phyloP scores from a whole-genome alignment of 1,140 invertebrate genomes.

The Leptopilina clavipes region DNA sequence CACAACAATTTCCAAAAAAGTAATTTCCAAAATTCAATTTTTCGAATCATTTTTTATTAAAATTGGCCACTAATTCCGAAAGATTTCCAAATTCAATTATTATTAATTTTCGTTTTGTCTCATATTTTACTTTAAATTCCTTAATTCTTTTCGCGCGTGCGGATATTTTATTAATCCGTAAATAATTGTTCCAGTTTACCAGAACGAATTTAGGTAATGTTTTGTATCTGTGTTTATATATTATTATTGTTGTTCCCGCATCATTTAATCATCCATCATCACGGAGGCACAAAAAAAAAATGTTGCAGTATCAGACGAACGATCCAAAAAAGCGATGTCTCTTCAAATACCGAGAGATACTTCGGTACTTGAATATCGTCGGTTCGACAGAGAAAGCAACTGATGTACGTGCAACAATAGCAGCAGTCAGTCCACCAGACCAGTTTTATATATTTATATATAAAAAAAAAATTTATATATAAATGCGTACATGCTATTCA shows the following conservation, averaged over 20 bases:
- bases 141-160: neutral
- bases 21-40: no score
- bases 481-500: slow-evolving; percentile 59
- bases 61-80: neutral
- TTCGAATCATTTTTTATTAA: no score
- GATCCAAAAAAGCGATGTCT: slow-evolving; percentile 45
- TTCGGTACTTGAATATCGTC: slow-evolving; percentile 59
- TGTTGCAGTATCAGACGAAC: slow-evolving; percentile 49
- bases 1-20: no score
- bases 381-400: slow-evolving; percentile 58
- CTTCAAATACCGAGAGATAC: slow-evolving; percentile 54
- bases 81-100: neutral
- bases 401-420: slow-evolving; percentile 67
- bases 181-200: slow-evolving; percentile 68
- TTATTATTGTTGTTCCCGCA: slow-evolving; percentile 46
- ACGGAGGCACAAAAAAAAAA: slow-evolving; percentile 47
- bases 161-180: slow-evolving; percentile 40
- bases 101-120: no score
- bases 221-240: slow-evolving; percentile 58
- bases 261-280: slow-evolving; percentile 50
- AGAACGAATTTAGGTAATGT: slow-evolving; percentile 68
- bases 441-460: slow-evolving; percentile 65
- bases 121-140: no score
- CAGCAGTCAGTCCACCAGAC: slow-evolving; percentile 76
- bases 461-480: no score